A percentile compares a stretch with the other conserved stretches of the same genome.
Evolutionary conservation across 2,113 vertebrate species (phyloP).

Genomic region (Antigone vipio): DNA sequence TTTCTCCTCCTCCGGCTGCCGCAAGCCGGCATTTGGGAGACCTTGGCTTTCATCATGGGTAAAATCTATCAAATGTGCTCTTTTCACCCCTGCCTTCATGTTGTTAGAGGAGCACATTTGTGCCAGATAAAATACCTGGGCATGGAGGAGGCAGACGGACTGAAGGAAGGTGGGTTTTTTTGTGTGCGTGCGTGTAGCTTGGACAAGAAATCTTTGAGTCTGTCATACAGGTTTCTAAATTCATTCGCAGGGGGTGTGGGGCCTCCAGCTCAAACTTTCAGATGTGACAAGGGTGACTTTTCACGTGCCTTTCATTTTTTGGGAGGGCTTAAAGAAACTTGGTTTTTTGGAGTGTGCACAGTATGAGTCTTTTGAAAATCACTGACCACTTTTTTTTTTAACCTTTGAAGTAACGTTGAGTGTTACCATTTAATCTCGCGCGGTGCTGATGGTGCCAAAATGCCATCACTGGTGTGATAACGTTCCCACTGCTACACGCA

Average conservation of each 20-base stretch:
- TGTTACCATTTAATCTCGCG: not conserved
- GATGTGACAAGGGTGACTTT: not conserved
- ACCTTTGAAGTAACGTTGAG: not conserved
- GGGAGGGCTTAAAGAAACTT: not conserved
- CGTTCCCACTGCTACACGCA: rapidly evolving
- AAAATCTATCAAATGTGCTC: not conserved
- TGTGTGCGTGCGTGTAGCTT: not conserved
- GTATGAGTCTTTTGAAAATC: not conserved
- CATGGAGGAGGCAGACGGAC: not conserved
- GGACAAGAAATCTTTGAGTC: not conserved
- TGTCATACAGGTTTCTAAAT: not conserved
- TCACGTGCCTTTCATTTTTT: not conserved
- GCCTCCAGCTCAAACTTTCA: not conserved
- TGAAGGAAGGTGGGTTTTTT: not conserved
- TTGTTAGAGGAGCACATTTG: not conserved
- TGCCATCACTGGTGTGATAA: not conserved
- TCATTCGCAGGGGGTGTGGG: not conserved
- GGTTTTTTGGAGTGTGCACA: not conserved
- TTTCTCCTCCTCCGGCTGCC: not conserved
- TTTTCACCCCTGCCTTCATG: rapidly evolving
- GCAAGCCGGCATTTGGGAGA: rapidly evolving
- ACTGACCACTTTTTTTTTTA: no score
- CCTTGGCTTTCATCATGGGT: not conserved
- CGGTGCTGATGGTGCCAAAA: not conserved
- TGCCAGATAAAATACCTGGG: not conserved